Conservation (phyloP, 2,113 vertebrate species). For the Brachypteracias leptosomus region DNA sequence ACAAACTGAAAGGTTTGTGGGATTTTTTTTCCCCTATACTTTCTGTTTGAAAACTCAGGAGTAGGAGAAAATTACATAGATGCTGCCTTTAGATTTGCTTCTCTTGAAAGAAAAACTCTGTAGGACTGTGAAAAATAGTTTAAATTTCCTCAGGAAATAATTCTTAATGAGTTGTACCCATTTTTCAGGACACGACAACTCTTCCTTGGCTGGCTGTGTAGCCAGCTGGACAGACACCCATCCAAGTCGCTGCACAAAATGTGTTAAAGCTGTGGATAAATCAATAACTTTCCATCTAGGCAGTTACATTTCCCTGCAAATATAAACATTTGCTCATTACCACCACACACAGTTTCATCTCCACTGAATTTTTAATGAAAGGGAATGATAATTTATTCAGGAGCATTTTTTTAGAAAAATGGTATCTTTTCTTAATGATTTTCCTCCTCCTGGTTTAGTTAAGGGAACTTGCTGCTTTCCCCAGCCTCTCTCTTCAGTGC, state of each 20-base stretch:
- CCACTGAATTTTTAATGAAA: slow-evolving; percentile 77
- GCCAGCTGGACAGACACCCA: slow-evolving; percentile 54
- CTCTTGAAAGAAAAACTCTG: neutral
- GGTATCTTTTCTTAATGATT: slow-evolving; percentile 53
- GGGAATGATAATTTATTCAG: slow-evolving; percentile 69
- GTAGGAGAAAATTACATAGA: neutral
- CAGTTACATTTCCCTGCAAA: slow-evolving; percentile 68
- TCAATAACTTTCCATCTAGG: slow-evolving; percentile 66
- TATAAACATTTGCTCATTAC: slow-evolving; percentile 76
- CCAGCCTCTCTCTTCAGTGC: neutral
- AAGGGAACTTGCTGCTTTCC: neutral
- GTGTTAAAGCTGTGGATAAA: slow-evolving; percentile 50
- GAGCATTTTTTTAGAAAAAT: slow-evolving; percentile 44
- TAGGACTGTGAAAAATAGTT: neutral
- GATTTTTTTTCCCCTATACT: neutral
- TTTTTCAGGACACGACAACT: neutral
- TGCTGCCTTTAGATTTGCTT: neutral
- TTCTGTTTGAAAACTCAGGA: neutral
- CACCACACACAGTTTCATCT: slow-evolving; percentile 70
- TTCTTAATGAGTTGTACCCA: neutral
- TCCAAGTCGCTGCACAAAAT: neutral
- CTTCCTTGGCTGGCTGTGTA: neutral
- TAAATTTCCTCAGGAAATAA: neutral
- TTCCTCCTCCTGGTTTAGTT: slow-evolving; percentile 27
- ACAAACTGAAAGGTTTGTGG: neutral